Conservation (phyloP, 2,797 vertebrate species). For the Capromys pilorides region DNA sequence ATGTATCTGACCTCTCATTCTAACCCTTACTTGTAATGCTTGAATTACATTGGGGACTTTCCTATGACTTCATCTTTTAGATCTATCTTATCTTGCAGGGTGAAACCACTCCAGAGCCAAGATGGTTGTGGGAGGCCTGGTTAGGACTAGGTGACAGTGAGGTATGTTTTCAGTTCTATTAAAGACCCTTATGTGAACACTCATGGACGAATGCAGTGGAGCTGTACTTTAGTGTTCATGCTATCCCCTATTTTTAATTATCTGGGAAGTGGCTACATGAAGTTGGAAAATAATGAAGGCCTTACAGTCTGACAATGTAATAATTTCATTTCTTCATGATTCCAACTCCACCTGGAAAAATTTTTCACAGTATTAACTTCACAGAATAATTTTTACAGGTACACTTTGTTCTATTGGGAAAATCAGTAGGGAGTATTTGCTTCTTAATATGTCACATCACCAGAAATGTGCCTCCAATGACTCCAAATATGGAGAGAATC, state of each 20-base stretch:
- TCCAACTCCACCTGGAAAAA: background rate
- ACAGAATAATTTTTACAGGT: background rate
- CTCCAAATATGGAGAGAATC: slow-evolving; percentile 1
- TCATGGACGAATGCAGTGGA: background rate
- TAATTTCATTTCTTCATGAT: background rate
- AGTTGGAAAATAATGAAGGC: background rate
- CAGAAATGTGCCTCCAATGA: background rate
- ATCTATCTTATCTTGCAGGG: background rate
- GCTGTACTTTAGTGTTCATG: background rate
- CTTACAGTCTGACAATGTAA: background rate
- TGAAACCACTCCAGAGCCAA: background rate
- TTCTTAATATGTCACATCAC: background rate
- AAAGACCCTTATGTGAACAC: background rate
- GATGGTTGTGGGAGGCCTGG: background rate
- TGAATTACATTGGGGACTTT: background rate
- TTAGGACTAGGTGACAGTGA: background rate
- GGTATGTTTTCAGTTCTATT: background rate
- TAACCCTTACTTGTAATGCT: background rate
- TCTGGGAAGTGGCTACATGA: background rate
- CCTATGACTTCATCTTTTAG: background rate
- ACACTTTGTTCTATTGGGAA: background rate
- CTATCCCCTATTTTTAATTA: background rate
- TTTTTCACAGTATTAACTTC: background rate
- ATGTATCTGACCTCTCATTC: background rate
- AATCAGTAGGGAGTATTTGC: background rate